phyloP scores from a whole-genome alignment of 1,140 invertebrate species.

The Rhagoletis zephyria region DNA sequence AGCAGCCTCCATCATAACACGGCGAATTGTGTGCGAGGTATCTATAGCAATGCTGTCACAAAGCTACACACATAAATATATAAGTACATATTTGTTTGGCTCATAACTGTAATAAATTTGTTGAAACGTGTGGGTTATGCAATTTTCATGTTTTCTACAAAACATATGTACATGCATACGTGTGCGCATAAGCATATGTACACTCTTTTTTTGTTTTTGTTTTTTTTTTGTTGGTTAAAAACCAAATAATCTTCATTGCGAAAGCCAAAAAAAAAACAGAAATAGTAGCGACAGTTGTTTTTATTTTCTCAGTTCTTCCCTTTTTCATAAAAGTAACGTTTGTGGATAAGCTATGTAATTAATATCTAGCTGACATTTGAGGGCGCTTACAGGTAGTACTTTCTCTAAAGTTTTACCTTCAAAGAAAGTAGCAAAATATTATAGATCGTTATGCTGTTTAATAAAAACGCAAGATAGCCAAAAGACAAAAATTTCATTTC shows the following conservation, averaged over 20 bases:
- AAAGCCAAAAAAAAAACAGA: not conserved
- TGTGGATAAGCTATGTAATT: too few species aligned
- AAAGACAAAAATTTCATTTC: too few species aligned
- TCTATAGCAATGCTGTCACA: not conserved
- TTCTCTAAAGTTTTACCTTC: too few species aligned
- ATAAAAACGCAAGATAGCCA: too few species aligned
- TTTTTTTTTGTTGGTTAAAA: not conserved
- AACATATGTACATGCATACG: not conserved
- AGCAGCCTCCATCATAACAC: not conserved
- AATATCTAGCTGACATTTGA: too few species aligned
- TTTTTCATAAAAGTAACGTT: too few species aligned
- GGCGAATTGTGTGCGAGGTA: not conserved
- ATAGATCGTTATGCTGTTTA: too few species aligned
- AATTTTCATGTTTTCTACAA: slow-evolving; percentile 28
- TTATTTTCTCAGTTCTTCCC: too few species aligned
- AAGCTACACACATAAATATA: not conserved
- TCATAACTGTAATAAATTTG: slow-evolving; percentile 14
- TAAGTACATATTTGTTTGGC: not conserved
- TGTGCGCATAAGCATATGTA: not conserved
- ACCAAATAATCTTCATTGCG: not conserved
- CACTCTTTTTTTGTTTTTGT: too few species aligned
- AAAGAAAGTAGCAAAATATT: too few species aligned
- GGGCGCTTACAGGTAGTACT: too few species aligned
- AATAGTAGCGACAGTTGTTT: too few species aligned
- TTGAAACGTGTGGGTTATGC: slow-evolving; percentile 38